phyloP scores from a whole-genome alignment of 2,113 vertebrate genomes.

The Fregetta grallaria region DNA sequence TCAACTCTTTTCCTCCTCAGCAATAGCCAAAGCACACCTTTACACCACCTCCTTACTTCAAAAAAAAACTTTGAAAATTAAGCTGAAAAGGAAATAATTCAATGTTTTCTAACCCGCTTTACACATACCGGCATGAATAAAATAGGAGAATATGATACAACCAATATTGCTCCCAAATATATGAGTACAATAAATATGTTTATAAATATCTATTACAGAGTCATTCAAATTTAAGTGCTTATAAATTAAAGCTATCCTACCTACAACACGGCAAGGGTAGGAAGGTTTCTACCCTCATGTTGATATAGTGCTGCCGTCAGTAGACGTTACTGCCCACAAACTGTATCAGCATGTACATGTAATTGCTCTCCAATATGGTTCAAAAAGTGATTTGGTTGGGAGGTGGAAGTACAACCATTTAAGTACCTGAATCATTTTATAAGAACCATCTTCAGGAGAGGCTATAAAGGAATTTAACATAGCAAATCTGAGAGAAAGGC shows the following conservation, averaged over 20 bases:
- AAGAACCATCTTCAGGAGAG: background rate
- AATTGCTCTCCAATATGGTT: background rate
- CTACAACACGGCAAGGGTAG: background rate
- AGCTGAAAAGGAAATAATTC: background rate
- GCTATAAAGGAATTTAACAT: background rate
- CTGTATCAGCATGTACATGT: background rate
- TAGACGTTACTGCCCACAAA: background rate
- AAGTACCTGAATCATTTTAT: background rate
- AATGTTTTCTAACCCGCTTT: background rate
- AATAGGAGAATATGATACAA: background rate
- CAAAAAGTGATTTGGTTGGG: background rate
- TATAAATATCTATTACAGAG: background rate
- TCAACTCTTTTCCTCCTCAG: background rate
- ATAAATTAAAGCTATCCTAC: background rate
- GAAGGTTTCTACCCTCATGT: background rate
- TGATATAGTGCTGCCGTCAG: background rate
- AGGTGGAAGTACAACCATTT: background rate
- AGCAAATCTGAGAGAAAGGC: background rate
- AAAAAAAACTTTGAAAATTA: background rate
- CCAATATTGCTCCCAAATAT: background rate
- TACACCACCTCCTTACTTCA: background rate
- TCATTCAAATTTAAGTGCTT: background rate
- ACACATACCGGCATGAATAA: background rate
- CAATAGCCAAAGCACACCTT: background rate
- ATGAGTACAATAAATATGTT: background rate